Conservation (phyloP, 2,113 vertebrate genomes). For the pig (Sus scrofa) region T2T-Sscrofa CM000816.6:92289501-92290000, state of each 20-base stretch:
- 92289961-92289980: not conserved
- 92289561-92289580: not conserved
- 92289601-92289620: not conserved
- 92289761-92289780: not conserved
- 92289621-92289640: not conserved
- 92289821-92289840: not conserved
- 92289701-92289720: not conserved
- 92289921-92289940: not conserved
- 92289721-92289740: not conserved
- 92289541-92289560: not conserved
- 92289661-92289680: not conserved
- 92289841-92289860: not conserved
- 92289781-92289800: not conserved
- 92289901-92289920: not conserved
- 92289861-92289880: not conserved
- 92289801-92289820: not conserved
- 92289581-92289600: not conserved
- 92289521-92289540: not conserved
- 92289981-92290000: not conserved
- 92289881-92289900: not conserved
- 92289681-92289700: not conserved
- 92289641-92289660: not conserved
- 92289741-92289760: not conserved
- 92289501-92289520: constrained; percentile 4
- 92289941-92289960: not conserved